phyloP scores from a whole-genome alignment of 2,888 invertebrate species.

The Tetanocera ferruginea region DNA sequence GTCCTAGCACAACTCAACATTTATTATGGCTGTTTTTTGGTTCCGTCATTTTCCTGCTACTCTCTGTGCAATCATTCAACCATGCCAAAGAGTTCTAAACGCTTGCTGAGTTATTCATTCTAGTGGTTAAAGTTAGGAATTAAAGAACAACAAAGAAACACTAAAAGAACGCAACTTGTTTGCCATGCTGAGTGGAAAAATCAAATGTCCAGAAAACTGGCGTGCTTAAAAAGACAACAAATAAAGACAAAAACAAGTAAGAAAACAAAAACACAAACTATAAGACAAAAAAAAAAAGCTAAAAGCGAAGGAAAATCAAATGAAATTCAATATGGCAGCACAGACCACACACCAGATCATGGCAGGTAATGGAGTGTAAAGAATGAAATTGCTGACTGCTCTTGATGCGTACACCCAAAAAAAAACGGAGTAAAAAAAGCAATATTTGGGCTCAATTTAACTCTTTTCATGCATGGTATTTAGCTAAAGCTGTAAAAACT shows the following conservation, averaged over 20 bases:
- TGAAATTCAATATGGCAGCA: constrained; percentile 33
- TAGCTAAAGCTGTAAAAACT: too few species aligned
- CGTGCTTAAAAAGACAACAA: not conserved
- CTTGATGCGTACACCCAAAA: too few species aligned
- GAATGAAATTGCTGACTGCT: constrained; percentile 26
- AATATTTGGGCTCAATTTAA: too few species aligned
- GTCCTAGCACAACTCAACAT: too few species aligned
- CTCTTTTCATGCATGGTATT: too few species aligned
- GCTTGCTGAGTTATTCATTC: constrained; percentile 1
- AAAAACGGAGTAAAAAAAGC: too few species aligned
- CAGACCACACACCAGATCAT: constrained; percentile 37
- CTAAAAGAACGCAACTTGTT: constrained; percentile 4
- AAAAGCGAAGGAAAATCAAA: constrained; percentile 20
- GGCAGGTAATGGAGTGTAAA: constrained; percentile 30
- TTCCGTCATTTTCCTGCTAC: too few species aligned
- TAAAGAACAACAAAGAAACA: not conserved
- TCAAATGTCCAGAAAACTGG: constrained; percentile 25
- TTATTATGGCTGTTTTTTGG: too few species aligned
- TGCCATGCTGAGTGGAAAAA: constrained; percentile 7
- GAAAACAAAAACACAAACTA: not conserved
- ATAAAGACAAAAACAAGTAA: not conserved
- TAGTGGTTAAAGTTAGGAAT: constrained; percentile 6
- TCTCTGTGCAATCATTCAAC: constrained; percentile 4
- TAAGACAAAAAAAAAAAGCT: not conserved
- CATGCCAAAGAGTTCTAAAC: constrained; percentile 9